phyloP scores from a whole-genome alignment of 2,797 vertebrate genomes.

The Neopelma chrysocephalum region DNA sequence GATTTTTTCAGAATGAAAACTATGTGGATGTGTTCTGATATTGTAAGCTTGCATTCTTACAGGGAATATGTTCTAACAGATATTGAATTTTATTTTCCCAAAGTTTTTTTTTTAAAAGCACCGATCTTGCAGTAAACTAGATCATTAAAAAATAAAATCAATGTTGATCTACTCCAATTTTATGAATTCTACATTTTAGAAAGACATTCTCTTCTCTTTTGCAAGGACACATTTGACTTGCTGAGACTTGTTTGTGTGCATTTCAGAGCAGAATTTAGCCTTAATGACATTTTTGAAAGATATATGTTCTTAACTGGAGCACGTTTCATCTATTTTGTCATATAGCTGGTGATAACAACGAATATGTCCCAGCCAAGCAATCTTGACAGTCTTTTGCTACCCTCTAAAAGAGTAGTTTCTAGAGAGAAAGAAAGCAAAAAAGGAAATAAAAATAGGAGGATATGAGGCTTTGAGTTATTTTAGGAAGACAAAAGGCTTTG shows the following conservation, averaged over 20 bases:
- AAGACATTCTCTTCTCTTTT: background rate
- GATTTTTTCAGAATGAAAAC: constrained; percentile 22
- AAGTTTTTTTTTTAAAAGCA: background rate
- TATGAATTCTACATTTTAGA: background rate
- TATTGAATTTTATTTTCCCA: background rate
- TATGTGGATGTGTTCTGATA: background rate
- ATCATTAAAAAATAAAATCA: background rate
- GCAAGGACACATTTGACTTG: background rate
- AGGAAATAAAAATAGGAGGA: constrained; percentile 38
- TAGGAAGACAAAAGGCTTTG: constrained; percentile 38
- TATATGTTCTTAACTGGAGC: background rate
- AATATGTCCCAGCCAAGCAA: background rate
- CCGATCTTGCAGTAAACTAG: background rate
- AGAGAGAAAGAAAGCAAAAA: background rate
- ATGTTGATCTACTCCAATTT: background rate
- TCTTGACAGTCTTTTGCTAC: background rate
- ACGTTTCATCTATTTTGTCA: background rate
- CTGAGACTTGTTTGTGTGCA: background rate
- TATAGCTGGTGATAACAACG: background rate
- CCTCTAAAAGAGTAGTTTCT: background rate
- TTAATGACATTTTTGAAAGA: constrained; percentile 14
- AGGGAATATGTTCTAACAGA: background rate
- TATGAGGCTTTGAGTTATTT: constrained; percentile 49
- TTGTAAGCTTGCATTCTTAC: background rate
- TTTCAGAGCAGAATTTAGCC: background rate